A percentile compares a stretch with the other conserved stretches of the same genome.
phyloP scores from a whole-genome alignment of 2,888 invertebrate species.

The Amiota mariae region DNA sequence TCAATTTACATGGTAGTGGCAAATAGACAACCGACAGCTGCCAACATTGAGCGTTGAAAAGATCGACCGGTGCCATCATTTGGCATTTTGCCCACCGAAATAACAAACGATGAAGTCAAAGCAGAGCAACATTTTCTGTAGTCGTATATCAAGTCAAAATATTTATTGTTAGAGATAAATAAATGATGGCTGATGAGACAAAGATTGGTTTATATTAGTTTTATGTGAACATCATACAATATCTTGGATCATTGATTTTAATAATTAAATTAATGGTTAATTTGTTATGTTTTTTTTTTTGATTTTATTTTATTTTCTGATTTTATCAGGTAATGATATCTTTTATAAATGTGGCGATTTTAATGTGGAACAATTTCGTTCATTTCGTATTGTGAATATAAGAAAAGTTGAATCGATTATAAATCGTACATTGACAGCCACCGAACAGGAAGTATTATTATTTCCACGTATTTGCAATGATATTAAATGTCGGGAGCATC shows the following conservation, averaged over 20 bases:
- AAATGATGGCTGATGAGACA: no score
- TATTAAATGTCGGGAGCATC: slow-evolving; percentile 76
- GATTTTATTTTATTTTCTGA: neutral
- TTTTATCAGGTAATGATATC: slow-evolving; percentile 75
- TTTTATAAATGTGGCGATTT: slow-evolving; percentile 74
- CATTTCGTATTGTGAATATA: slow-evolving; percentile 78
- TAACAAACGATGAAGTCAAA: no score
- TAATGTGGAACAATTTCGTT: slow-evolving; percentile 78
- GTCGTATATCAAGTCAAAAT: no score
- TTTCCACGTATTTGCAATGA: slow-evolving; percentile 79
- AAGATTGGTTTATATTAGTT: no score
- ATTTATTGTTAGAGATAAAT: no score
- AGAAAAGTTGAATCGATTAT: slow-evolving; percentile 77
- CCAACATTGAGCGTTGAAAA: no score
- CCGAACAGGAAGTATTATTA: slow-evolving; percentile 81
- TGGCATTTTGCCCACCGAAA: no score
- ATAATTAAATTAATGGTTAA: neutral
- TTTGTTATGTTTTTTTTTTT: neutral
- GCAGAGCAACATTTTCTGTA: no score
- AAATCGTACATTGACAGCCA: slow-evolving; percentile 77
- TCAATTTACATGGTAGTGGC: no score
- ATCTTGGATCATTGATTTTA: neutral
- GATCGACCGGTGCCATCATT: no score
- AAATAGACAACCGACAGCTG: no score
- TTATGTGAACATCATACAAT: no score